Evolutionary conservation across 2,888 invertebrate species (phyloP).

Genomic region (Penaeus monodon): DNA sequence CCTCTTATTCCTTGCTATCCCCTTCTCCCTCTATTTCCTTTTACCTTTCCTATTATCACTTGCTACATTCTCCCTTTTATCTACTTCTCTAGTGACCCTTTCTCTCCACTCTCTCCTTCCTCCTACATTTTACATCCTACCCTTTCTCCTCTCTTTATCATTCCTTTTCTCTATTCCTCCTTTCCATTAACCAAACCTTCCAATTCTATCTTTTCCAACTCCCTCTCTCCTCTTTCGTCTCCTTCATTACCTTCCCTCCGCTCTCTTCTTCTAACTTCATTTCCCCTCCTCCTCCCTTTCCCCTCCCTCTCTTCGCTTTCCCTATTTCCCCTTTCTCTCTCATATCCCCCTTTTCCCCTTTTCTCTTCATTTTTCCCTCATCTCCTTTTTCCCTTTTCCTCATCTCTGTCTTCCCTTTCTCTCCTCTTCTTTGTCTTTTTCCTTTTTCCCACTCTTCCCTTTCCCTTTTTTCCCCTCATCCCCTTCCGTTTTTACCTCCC

Average conservation of each 20-base stretch:
- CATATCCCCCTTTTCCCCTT: not conserved
- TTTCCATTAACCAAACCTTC: too few species aligned
- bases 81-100: not conserved
- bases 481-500: not conserved
- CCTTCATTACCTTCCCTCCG: not conserved
- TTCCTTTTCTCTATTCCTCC: not conserved
- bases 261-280: not conserved
- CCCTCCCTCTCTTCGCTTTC: not conserved
- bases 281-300: not conserved
- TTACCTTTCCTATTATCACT: not conserved
- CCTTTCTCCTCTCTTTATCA: not conserved
- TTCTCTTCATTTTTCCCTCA: not conserved
- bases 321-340: not conserved
- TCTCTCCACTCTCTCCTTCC: not conserved
- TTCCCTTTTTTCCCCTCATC: not conserved
- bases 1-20: not conserved
- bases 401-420: not conserved
- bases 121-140: not conserved
- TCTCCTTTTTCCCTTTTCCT: not conserved
- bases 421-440: too few species aligned
- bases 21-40: not conserved
- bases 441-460: too few species aligned
- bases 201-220: too few species aligned
- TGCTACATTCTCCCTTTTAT: not conserved
- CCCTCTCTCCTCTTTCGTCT: not conserved